Conservation (phyloP, 2,797 vertebrate species). For the Periparus ater region DNA sequence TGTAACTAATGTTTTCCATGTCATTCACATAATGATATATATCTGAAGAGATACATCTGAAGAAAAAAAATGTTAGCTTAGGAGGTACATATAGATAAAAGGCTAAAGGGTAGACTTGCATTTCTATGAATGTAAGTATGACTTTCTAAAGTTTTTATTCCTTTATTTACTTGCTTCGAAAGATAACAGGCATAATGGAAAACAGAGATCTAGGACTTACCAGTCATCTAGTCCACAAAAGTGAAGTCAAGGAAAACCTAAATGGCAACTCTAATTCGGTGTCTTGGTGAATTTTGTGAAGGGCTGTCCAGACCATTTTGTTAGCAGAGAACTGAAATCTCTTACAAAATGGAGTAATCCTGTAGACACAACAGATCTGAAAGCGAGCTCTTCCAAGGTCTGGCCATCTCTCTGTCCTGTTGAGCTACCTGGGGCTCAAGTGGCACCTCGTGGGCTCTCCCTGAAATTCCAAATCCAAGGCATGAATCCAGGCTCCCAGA, state of each 20-base stretch:
- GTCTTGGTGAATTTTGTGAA: background rate
- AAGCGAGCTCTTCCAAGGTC: background rate
- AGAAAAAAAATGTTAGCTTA: background rate
- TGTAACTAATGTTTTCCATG: background rate
- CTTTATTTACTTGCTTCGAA: background rate
- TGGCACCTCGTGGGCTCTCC: accelerated
- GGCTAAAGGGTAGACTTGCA: background rate
- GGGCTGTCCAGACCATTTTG: background rate
- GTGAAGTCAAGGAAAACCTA: background rate
- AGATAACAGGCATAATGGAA: background rate
- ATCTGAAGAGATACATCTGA: background rate
- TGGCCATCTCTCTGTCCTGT: background rate
- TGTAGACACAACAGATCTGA: background rate
- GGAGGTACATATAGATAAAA: background rate
- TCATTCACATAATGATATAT: background rate
- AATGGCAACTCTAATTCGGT: background rate
- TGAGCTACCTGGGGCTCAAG: background rate
- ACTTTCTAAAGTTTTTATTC: background rate
- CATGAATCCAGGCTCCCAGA: background rate
- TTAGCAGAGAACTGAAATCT: background rate
- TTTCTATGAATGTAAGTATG: background rate
- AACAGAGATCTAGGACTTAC: background rate
- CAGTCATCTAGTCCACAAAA: background rate
- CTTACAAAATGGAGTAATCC: background rate
- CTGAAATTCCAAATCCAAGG: background rate